These are phyloP conservation scores for Carabus problematicus DNA, from an alignment of 2,888 invertebrate species.

Conservation along the genomic window DNA sequence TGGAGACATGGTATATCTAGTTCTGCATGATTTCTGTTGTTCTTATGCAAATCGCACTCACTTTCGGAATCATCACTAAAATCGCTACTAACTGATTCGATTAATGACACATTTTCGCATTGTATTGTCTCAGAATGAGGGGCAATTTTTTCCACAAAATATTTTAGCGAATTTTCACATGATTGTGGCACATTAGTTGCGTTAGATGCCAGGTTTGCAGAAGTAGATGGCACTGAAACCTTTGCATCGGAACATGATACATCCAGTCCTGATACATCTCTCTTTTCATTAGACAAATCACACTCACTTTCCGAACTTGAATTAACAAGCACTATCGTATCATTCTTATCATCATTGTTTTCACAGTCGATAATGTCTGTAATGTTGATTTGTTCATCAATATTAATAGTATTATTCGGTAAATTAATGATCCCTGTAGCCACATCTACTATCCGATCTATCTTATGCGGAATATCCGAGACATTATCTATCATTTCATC, in stretches of 20 bases:
- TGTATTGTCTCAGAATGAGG: neutral
- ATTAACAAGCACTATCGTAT: neutral
- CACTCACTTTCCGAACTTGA: slow-evolving; percentile 7
- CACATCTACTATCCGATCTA: neutral
- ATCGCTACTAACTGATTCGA: no score
- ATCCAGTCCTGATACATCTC: neutral
- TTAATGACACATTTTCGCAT: slow-evolving; percentile 2
- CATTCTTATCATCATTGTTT: neutral
- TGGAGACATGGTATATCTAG: neutral
- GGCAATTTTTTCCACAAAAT: slow-evolving; percentile 3
- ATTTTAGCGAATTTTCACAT: neutral
- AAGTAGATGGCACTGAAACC: no score
- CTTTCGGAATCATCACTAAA: no score
- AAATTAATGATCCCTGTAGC: neutral
- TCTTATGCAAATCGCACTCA: neutral
- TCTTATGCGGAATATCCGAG: neutral
- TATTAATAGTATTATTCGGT: neutral
- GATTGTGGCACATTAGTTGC: no score
- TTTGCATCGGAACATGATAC: neutral
- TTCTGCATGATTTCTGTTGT: neutral
- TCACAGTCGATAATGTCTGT: neutral
- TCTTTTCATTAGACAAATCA: neutral
- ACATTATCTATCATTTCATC: neutral
- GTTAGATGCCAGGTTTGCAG: no score
- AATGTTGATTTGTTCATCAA: neutral